Evolutionary conservation across 2,113 vertebrate genomes (phyloP), one percentile per base, ranked within the genome.

Genomic region (Harpagus bidentatus): DNA sequence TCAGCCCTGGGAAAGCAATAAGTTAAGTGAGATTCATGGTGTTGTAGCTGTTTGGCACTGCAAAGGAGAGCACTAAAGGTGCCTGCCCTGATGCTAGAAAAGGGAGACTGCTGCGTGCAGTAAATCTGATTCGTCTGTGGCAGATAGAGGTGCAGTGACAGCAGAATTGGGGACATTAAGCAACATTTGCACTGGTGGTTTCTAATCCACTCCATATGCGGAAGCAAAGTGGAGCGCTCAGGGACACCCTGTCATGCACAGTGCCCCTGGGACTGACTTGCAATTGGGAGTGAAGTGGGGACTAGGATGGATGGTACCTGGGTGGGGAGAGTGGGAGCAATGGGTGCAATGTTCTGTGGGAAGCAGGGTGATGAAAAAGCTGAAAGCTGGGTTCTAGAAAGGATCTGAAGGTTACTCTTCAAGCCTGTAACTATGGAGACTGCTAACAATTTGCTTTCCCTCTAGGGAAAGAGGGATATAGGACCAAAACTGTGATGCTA

Each of bases 191-290:
- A 52, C 36, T 50, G 38, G 31, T 48, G 50, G 45, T 52, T 80
- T 52, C 43, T 36, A 40, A 34, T 36, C 36, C 31, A 11, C 20
- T 53, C n/a, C 26, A 9, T 10, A 28, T 3, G 6, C 61, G 69
- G 62, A 32, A 47, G 42, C 18, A 38, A 38, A 80, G 19, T 3
- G 19, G 32, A 29, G 8, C n/a, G 25, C 48, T 47, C 25, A 21
- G 61, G 23, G 42, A 58, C 13, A 25, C 9, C 5, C 34, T 4
- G 0, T 21, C 56, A 10, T 3, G 31, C n/a, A 16, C 9, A 6
- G 3, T 16, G 25, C 14, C 21, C 10, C 28, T 43, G 50, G n/a
- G 50, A 48, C 31, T 48, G 13, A 19, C 11, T n/a, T 70, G 45
- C 22, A 25, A 6, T 6, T 40, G 36, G 29, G 76, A 89, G 56